These are phyloP conservation scores for Zeugodacus cucurbitae DNA, from an alignment of 1,140 invertebrate genomes.

Conservation along the genomic window DNA sequence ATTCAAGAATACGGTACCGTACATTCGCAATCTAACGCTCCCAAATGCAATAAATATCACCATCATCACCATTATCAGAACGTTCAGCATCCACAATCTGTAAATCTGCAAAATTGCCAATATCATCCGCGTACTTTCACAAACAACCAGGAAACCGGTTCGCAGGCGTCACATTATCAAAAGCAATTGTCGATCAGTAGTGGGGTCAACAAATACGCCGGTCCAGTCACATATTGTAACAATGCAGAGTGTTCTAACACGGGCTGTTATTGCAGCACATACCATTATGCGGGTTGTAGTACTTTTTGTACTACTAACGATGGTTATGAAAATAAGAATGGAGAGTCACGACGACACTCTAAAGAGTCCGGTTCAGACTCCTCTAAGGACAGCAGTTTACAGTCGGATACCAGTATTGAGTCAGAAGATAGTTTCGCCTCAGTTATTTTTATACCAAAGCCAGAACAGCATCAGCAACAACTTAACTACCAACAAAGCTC, in stretches of 20 bases:
- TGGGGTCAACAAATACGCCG: slow-evolving; percentile 40
- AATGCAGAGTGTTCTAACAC: slow-evolving; percentile 51
- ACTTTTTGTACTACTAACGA: not conserved
- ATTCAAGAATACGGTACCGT: not conserved
- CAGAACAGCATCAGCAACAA: slow-evolving; percentile 66
- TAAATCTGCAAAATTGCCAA: slow-evolving; percentile 37
- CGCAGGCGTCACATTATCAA: slow-evolving; percentile 43
- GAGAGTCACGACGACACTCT: slow-evolving; percentile 73
- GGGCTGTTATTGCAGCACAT: slow-evolving; percentile 59
- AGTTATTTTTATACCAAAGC: slow-evolving; percentile 87
- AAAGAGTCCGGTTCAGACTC: slow-evolving; percentile 90
- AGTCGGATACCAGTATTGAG: slow-evolving; percentile 92
- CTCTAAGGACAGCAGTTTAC: slow-evolving; percentile 90
- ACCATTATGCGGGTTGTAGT: slow-evolving; percentile 52
- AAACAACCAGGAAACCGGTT: not conserved
- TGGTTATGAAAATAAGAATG: slow-evolving; percentile 57
- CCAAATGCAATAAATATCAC: slow-evolving; percentile 40
- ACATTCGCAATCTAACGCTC: slow-evolving; percentile 40
- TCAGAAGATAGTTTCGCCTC: slow-evolving; percentile 92
- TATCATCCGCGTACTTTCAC: slow-evolving; percentile 45
- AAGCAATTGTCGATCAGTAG: not conserved
- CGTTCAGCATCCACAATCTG: slow-evolving; percentile 49
- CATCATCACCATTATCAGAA: slow-evolving; percentile 44
- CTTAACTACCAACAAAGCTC: slow-evolving; percentile 66
- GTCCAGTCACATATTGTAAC: slow-evolving; percentile 61